These are phyloP conservation scores for Panulirus ornatus DNA, from an alignment of 1,140 invertebrate genomes.

Conservation along the genomic window DNA sequence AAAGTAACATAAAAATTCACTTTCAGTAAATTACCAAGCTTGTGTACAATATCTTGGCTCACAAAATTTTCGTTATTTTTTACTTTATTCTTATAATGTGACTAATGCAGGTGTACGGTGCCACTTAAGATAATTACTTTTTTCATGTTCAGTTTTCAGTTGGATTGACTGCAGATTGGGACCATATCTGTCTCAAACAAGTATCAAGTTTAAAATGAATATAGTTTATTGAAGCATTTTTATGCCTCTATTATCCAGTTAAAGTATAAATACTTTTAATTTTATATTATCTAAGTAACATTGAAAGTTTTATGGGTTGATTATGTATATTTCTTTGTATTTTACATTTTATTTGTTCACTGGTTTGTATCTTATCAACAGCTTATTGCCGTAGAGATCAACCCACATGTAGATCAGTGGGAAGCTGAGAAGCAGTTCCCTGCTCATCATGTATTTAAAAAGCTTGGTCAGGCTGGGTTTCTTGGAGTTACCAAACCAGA, in stretches of 20 bases:
- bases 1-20: too few relatives aligned
- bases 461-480: conserved; percentile 81
- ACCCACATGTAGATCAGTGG: conserved; percentile 83
- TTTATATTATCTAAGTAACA: neutral
- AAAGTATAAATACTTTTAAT: neutral
- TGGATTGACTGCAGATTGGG: neutral
- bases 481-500: conserved; percentile 81
- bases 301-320: neutral
- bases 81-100: too few relatives aligned
- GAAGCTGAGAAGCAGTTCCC: conserved; percentile 80
- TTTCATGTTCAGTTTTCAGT: too few relatives aligned
- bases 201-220: neutral
- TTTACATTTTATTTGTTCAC: neutral
- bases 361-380: conserved; percentile 15
- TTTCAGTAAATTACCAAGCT: too few relatives aligned
- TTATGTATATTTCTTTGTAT: neutral
- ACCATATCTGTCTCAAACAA: neutral
- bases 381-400: conserved; percentile 82
- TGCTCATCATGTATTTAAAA: conserved; percentile 81
- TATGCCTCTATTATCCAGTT: neutral
- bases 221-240: neutral
- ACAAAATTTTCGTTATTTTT: too few relatives aligned
- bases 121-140: too few relatives aligned
- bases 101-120: too few relatives aligned
- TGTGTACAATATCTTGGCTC: too few relatives aligned